Percentiles rank a stretch among this genome's conserved stretches.
Conservation (phyloP, 64 coral and sea anemone genomes). For the Trachythela sp. region DNA sequence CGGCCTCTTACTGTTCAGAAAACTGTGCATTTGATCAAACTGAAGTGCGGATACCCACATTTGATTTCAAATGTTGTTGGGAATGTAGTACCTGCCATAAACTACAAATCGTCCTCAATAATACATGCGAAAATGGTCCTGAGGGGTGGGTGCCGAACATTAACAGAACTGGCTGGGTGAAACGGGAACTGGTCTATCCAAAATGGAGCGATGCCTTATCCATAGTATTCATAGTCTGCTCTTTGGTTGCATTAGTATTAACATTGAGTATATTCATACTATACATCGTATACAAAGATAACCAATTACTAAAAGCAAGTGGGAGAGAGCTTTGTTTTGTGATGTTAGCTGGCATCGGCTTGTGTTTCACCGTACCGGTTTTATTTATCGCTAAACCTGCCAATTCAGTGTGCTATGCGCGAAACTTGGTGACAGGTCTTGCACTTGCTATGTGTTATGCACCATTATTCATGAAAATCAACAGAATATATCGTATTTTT, state of each 20-base stretch:
- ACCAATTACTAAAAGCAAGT: constrained; percentile 81
- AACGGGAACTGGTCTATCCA: not conserved
- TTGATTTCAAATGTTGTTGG: not conserved
- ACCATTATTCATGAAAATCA: constrained; percentile 37
- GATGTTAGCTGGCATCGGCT: constrained; percentile 53
- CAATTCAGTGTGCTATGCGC: constrained; percentile 18
- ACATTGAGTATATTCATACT: constrained; percentile 31
- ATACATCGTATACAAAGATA: constrained; percentile 61
- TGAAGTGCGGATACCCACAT: not conserved
- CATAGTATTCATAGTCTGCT: constrained; percentile 52
- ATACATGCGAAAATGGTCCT: not conserved
- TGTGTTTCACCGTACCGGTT: constrained; percentile 67
- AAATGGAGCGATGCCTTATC: constrained; percentile 49
- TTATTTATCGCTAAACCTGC: constrained; percentile 28
- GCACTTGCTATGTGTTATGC: constrained; percentile 40
- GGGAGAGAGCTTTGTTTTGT: constrained; percentile 78
- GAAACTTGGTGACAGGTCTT: constrained; percentile 25
- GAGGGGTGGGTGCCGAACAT: not conserved
- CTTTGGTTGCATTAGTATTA: constrained; percentile 53
- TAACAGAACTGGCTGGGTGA: not conserved
- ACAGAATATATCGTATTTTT: constrained; percentile 49
- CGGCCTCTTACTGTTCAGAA: not conserved
- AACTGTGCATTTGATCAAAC: not conserved
- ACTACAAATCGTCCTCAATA: not conserved
- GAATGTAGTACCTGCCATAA: not conserved